A percentile compares a stretch with the other conserved stretches of the same genome.
These are phyloP conservation scores for Melanogrammus aeglefinus DNA, from an alignment of 2,797 vertebrate genomes.

Conservation along the genomic window DNA sequence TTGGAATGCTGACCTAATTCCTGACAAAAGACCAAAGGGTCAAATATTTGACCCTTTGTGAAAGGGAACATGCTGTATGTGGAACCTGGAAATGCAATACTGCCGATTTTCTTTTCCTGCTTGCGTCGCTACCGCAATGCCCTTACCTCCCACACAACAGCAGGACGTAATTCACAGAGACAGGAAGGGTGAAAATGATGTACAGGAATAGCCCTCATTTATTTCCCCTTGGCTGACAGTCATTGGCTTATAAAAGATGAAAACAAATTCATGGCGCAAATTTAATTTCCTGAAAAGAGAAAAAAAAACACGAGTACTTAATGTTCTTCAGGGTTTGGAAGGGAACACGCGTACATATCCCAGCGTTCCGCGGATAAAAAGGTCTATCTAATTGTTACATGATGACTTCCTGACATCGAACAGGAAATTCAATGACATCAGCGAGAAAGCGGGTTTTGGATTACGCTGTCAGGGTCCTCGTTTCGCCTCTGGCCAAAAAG, in stretches of 20 bases:
- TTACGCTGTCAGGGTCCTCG: conserved; percentile 34
- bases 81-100: conserved; percentile 20
- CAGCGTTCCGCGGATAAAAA: conserved; percentile 48
- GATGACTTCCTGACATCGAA: conserved; percentile 42
- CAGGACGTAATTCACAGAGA: conserved; percentile 41
- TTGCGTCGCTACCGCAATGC: no score
- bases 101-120: conserved; percentile 18
- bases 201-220: conserved; percentile 54
- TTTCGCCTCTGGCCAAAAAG: conserved; percentile 21
- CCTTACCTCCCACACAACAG: conserved; percentile 45
- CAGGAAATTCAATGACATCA: conserved; percentile 36
- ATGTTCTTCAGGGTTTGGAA: neutral
- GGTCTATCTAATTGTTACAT: conserved; percentile 29
- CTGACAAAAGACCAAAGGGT: conserved; percentile 45
- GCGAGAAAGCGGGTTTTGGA: conserved; percentile 18
- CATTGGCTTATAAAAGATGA: conserved; percentile 32
- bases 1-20: conserved; percentile 47
- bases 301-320: neutral
- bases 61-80: conserved; percentile 11
- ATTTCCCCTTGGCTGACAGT: conserved; percentile 46
- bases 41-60: conserved; percentile 59
- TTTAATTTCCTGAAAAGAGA: neutral
- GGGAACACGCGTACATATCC: conserved; percentile 10
- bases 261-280: neutral
- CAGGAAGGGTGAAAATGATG: conserved; percentile 63